These are phyloP conservation scores for Acholoe squamosa DNA, from an alignment of 2,888 invertebrate species.

Conservation along the genomic window DNA sequence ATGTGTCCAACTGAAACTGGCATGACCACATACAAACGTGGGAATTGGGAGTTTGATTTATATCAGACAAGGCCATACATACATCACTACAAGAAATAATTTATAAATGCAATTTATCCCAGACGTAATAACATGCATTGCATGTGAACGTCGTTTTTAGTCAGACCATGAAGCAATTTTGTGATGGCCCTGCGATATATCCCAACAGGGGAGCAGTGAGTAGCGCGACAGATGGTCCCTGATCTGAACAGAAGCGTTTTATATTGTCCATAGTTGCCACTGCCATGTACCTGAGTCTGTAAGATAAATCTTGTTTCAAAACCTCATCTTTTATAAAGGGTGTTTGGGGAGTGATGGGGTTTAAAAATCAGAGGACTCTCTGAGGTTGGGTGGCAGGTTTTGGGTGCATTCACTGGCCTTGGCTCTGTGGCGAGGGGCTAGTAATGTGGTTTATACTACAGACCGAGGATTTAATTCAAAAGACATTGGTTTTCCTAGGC, in stretches of 20 bases:
- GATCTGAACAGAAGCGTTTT: background rate
- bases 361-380: too few species aligned
- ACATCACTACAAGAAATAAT: background rate
- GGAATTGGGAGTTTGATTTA: too few species aligned
- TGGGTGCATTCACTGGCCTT: background rate
- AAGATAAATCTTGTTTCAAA: background rate
- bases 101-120: background rate
- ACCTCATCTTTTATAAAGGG: background rate
- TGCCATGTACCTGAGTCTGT: background rate
- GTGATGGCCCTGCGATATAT: constrained; percentile 6
- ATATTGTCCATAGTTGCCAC: background rate
- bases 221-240: constrained; percentile 10
- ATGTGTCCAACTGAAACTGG: too few species aligned
- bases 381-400: too few species aligned
- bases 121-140: constrained; percentile 30
- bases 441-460: background rate
- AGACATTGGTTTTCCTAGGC: background rate
- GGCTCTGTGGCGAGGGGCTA: background rate
- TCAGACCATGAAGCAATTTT: background rate
- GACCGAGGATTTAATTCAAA: too few species aligned
- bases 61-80: background rate
- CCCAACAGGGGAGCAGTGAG: background rate
- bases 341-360: too few species aligned
- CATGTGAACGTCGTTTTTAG: background rate
- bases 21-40: too few species aligned